Evolutionary conservation across 2,797 vertebrate species (phyloP), one percentile per base, ranked within the genome.

Genomic region (Glyptemys insculpta): DNA sequence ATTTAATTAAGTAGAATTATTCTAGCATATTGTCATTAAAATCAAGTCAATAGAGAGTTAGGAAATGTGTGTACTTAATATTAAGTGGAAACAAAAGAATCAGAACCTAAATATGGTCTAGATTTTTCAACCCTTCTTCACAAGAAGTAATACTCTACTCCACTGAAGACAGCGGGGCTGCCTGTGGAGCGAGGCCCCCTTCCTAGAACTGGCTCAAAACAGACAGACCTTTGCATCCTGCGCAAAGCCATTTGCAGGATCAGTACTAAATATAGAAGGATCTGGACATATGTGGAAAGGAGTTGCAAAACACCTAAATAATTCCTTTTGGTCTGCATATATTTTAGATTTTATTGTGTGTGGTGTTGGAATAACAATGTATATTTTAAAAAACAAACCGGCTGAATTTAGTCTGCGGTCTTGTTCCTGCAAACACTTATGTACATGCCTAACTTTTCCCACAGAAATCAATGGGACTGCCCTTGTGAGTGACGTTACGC

Each of bases 31-130:
- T 82, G 19, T 87, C 83, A 82, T 89, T 82, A 87, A 86, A 94
- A 88, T 81, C 34, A 81, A 44, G 62, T 57, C 1, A 81, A 59
- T 95, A n/a, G 8, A 56, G 49, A 84, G 96, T 95, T 86, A 94
- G 91, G 81, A 95, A 34, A 49, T 4, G 12, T 0, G 7, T 79
- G 65, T 2, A 79, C 12, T 44, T 76, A 37, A 41, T 41, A 23
- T 10, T 72, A 29, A 76, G 12, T 76, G 25, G 72, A 41, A 78
- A 78, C 25, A 78, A 47, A 47, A 78, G 74, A 25, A 14, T 49
- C 44, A 49, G 65, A 92, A 86, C 82, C 90, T 56, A 85, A 92
- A 74, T 19, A 6, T n/a, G 57, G 72, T 53, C n/a, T 41, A 86
- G 79, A 89, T 92, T 85, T 90, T 23, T 93, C 79, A 50, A 93